Evolutionary conservation across 2,797 vertebrate genomes (phyloP), one percentile per base, ranked within the genome.

Genomic region (Coregonus suidteri): DNA sequence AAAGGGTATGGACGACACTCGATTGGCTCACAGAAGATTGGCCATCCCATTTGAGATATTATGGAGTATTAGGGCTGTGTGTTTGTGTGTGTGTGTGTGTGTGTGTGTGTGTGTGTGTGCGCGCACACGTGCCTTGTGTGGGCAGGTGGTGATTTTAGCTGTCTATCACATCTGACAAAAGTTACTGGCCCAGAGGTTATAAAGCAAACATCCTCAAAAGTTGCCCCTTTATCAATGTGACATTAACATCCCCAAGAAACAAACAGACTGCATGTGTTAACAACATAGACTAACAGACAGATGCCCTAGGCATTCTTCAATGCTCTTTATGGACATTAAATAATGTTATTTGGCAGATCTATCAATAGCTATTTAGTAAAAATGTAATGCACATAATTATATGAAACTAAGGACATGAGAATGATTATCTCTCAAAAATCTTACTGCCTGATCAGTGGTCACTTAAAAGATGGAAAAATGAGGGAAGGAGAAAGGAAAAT

Each of bases 101-200:
- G 67, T 18, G 52, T 59, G 54, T 70, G 68, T 62, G 75, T 71
- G 53, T 62, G 53, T 71, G 34, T 62, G 75, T 59, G 67, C 41
- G 65, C 62, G 13, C 77, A 81, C 75, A 59, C 70, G 62, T 30
- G 76, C 67, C 13, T 14, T 74, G 56, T 52, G 87, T 73, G 83
- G 47, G 86, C 53, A 82, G 79, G 54, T 70, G 67, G 47, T 75
- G 76, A 78, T 68, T 79, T 77, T 67, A 75, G 37, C 77, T 59
- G 88, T 89, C 87, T 83, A 83, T 85, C 88, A 89, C 79, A 72
- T 88, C 84, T 91, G 88, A 81, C 87, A 87, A 9, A 78, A 84
- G 82, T 81, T n/a, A 47, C 35, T 4, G 16, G 37, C 59, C 59
- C 15, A 9, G 37, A 59, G 73, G 34, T 30, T 51, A 51, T 14